These are phyloP conservation scores for Apis dorsata DNA, from an alignment of 1,140 invertebrate species.

Conservation along the genomic window DNA sequence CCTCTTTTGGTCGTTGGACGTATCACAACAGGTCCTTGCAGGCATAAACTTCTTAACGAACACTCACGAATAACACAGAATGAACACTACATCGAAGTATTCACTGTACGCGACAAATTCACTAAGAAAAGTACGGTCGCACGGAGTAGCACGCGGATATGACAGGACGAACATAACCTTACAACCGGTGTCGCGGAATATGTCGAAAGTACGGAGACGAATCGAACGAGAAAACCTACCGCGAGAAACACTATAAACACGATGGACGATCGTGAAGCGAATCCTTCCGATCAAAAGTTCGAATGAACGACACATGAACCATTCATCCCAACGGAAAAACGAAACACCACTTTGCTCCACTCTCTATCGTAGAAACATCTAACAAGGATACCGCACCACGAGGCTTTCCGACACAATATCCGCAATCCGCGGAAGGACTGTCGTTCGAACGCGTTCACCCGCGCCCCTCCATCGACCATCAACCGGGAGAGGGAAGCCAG, in stretches of 20 bases:
- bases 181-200: not conserved
- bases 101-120: not conserved
- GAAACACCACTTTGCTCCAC: not conserved
- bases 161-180: conserved; percentile 35
- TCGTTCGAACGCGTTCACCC: conserved; percentile 54
- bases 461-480: conserved; percentile 48
- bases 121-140: conserved; percentile 20
- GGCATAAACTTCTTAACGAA: not conserved
- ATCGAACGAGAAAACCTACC: not conserved
- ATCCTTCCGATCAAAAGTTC: not conserved
- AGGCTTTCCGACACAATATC: conserved; percentile 62
- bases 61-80: not conserved
- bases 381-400: conserved; percentile 23
- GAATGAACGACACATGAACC: not conserved
- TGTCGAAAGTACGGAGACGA: not conserved
- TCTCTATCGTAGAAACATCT: not conserved
- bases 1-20: not conserved
- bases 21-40: not conserved
- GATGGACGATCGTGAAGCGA: conserved; percentile 7
- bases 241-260: not conserved
- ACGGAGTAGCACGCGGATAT: conserved; percentile 27
- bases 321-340: not conserved
- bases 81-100: no score
- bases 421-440: conserved; percentile 71
- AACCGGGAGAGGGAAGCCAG: conserved; percentile 34